phyloP scores from a whole-genome alignment of 2,888 invertebrate genomes.

The Orthosia incerta region DNA sequence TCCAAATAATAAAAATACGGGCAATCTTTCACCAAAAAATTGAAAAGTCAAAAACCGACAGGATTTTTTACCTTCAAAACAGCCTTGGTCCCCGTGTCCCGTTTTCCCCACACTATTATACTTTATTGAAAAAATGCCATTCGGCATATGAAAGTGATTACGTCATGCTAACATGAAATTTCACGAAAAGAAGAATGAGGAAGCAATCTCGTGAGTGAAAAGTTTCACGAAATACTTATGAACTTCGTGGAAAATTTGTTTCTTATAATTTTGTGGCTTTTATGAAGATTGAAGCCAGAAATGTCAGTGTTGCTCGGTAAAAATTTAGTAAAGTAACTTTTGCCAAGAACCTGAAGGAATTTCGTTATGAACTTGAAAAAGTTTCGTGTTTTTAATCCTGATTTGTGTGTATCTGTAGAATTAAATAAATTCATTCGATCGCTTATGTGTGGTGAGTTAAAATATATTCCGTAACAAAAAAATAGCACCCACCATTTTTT shows the following conservation, averaged over 20 bases:
- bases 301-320: not conserved
- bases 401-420: too few relatives aligned
- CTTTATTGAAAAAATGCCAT: constrained; percentile 60
- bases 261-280: constrained; percentile 18
- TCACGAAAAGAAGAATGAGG: constrained; percentile 21
- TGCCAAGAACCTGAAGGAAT: not conserved
- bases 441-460: too few relatives aligned
- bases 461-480: too few relatives aligned
- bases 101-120: constrained; percentile 34
- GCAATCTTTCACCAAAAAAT: too few relatives aligned
- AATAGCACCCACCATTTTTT: too few relatives aligned
- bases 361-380: not conserved
- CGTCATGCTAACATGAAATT: constrained; percentile 47
- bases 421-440: too few relatives aligned
- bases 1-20: too few relatives aligned
- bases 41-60: too few relatives aligned
- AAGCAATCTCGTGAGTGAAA: constrained; percentile 39
- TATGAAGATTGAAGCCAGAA: not conserved
- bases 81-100: not conserved
- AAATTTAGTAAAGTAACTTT: not conserved
- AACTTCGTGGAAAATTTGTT: constrained; percentile 43
- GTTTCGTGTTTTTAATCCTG: not conserved
- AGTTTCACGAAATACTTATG: constrained; percentile 36
- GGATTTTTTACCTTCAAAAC: not conserved
- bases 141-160: constrained; percentile 55